Conservation (phyloP, 2,113 vertebrate genomes). For the Herpetotheres cachinnans region DNA sequence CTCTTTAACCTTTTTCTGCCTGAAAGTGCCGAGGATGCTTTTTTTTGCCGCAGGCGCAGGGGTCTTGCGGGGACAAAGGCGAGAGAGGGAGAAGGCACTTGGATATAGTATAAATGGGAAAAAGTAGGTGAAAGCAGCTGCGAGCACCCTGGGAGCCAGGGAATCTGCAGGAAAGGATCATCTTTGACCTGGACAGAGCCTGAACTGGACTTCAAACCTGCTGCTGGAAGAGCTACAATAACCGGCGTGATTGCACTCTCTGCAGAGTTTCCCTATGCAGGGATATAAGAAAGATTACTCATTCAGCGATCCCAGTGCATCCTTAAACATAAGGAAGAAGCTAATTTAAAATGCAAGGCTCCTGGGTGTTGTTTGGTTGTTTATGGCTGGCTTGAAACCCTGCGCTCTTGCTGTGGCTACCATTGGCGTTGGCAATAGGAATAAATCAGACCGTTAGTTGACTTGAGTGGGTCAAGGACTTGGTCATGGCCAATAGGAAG, state of each 20-base stretch:
- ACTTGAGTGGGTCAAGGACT: not conserved
- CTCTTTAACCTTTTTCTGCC: not conserved
- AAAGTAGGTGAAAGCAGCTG: not conserved
- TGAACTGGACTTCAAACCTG: not conserved
- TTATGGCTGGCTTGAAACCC: not conserved
- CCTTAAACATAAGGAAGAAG: not conserved
- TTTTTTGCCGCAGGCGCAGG: fast-evolving
- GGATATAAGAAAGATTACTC: not conserved
- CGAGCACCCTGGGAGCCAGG: fast-evolving
- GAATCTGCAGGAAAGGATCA: not conserved
- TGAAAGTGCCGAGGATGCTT: not conserved
- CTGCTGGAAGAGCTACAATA: not conserved
- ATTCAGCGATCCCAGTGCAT: fast-evolving
- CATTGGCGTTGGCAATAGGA: not conserved
- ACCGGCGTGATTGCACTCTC: fast-evolving
- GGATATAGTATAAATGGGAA: not conserved
- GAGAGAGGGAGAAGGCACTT: not conserved
- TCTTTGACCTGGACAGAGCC: too few relatives aligned
- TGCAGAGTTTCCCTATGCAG: not conserved
- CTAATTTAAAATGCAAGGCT: not conserved
- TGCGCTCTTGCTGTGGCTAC: too few relatives aligned
- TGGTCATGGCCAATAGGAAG: not conserved
- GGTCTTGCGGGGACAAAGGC: not conserved
- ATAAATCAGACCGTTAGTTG: not conserved
- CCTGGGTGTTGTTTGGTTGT: not conserved